These are phyloP conservation scores for Chironomus riparius DNA, from an alignment of 2,888 invertebrate species.

Conservation along the genomic window DNA sequence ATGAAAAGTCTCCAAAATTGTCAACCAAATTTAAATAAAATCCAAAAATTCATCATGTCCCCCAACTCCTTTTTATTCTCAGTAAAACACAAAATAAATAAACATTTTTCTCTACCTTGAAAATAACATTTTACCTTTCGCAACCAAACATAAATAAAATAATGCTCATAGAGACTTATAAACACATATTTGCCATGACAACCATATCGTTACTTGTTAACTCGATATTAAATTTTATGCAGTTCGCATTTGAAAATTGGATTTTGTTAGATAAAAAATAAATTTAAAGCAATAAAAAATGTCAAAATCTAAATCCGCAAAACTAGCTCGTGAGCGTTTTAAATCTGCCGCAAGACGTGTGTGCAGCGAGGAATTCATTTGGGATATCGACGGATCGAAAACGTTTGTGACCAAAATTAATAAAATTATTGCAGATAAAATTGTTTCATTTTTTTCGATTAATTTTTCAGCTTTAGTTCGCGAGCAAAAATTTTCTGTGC, in stretches of 20 bases:
- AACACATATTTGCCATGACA: not conserved
- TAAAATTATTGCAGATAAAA: not conserved
- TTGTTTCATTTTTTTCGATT: not conserved
- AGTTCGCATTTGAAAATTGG: not conserved
- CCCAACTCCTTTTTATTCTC: too few relatives aligned
- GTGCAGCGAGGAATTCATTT: constrained; percentile 15
- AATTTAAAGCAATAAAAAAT: constrained; percentile 6
- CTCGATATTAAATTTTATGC: not conserved
- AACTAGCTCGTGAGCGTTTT: constrained; percentile 1
- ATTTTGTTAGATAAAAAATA: not conserved
- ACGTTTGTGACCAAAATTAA: not conserved
- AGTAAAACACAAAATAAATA: too few relatives aligned
- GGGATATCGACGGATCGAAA: constrained; percentile 3
- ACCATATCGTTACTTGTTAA: not conserved
- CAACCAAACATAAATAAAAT: not conserved
- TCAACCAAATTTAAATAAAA: too few relatives aligned
- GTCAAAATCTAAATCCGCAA: constrained; percentile 11
- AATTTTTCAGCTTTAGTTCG: not conserved
- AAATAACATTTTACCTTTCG: not conserved
- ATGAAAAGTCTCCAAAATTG: too few relatives aligned
- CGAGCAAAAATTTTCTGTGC: not conserved
- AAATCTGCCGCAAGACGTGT: constrained; percentile 9
- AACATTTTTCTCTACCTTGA: too few relatives aligned
- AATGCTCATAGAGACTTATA: not conserved
- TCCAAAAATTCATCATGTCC: too few relatives aligned